Conservation (phyloP, 2,113 vertebrate genomes). For the Ahaetulla prasina region DNA sequence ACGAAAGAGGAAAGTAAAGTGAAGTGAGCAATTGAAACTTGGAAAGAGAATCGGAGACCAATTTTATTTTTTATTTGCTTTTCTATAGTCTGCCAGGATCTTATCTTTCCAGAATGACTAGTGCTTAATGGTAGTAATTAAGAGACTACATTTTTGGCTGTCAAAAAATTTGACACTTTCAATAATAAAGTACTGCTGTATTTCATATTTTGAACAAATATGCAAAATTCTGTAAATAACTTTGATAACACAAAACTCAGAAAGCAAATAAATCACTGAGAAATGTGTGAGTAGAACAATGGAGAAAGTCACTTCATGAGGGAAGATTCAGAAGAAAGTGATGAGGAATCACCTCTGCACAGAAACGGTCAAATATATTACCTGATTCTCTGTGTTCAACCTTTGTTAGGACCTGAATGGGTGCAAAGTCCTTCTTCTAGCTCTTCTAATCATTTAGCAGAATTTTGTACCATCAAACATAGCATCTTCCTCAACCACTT, state of each 20-base stretch:
- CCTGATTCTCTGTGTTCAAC: neutral
- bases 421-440: neutral
- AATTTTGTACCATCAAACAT: neutral
- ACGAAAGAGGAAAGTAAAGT: conserved; percentile 29
- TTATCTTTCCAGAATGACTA: neutral
- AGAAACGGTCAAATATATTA: neutral
- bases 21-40: conserved; percentile 36
- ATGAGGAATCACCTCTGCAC: neutral
- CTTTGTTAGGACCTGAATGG: neutral
- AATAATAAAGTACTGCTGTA: neutral
- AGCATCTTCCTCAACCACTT: neutral
- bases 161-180: neutral
- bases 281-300: neutral
- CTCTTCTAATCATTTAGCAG: neutral
- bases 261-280: neutral
- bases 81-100: neutral
- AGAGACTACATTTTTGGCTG: neutral
- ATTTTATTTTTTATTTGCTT: conserved; percentile 17
- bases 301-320: neutral
- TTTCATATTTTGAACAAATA: neutral
- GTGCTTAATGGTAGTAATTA: neutral
- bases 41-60: conserved; percentile 34
- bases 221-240: neutral
- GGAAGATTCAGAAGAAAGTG: neutral
- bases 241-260: neutral